These are phyloP conservation scores for Rallus limicola DNA, from an alignment of 2,113 vertebrate species.

Conservation along the genomic window DNA sequence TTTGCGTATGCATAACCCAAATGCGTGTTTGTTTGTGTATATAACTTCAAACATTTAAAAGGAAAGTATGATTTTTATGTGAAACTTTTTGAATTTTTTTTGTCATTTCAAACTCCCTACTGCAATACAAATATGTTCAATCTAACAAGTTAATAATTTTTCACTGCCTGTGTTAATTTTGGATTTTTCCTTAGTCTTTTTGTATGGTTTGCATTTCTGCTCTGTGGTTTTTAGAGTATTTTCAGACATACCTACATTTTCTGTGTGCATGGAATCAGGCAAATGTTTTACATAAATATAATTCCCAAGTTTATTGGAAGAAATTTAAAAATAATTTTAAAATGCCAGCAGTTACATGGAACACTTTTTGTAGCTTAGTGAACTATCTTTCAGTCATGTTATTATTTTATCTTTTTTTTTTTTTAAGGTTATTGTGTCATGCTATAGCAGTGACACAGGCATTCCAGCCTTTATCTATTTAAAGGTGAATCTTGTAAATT, in stretches of 20 bases:
- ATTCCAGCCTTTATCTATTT: neutral
- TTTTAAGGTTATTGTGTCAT: neutral
- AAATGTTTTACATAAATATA: neutral
- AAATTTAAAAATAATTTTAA: neutral
- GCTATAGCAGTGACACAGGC: neutral
- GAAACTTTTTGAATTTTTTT: neutral
- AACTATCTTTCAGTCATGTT: neutral
- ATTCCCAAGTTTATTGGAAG: neutral
- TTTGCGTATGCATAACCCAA: neutral
- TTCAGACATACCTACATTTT: neutral
- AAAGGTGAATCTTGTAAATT: neutral
- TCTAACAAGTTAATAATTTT: neutral
- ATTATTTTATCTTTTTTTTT: neutral
- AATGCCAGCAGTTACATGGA: neutral
- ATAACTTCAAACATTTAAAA: neutral
- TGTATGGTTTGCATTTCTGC: neutral
- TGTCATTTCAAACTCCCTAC: neutral
- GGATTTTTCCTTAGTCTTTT: neutral
- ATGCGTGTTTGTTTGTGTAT: neutral
- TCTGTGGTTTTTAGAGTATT: neutral
- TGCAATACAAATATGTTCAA: fast-evolving
- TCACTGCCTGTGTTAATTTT: neutral
- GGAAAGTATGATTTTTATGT: neutral
- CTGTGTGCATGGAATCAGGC: neutral
- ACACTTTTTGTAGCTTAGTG: neutral